phyloP scores from a whole-genome alignment of 2,888 invertebrate species.

The Caenorhabditis wallacei region DNA sequence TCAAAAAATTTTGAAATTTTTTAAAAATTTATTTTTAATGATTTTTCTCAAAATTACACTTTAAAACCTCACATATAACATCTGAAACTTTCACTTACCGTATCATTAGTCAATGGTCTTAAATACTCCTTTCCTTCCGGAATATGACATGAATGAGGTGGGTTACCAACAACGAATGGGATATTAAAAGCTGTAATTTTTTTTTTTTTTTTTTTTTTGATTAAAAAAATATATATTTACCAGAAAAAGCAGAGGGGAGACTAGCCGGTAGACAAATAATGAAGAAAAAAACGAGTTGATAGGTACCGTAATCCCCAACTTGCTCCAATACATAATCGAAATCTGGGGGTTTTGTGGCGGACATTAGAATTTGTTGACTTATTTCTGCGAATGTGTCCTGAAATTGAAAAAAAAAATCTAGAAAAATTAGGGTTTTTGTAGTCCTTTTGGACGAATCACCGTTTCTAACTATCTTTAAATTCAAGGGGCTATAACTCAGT shows the following conservation, averaged over 20 bases:
- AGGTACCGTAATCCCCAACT: conserved; percentile 78
- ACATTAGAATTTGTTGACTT: conserved; percentile 68
- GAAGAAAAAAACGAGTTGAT: conserved; percentile 78
- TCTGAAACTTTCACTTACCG: too few relatives aligned
- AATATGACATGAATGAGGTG: conserved; percentile 67
- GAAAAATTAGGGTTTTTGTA: too few relatives aligned
- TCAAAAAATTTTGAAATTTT: too few relatives aligned
- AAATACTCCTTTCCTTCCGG: conserved; percentile 62
- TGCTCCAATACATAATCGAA: conserved; percentile 70
- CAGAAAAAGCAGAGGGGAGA: conserved; percentile 77
- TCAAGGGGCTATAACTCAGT: too few relatives aligned
- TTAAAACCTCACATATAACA: too few relatives aligned
- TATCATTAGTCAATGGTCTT: conserved; percentile 63
- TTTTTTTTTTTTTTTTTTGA: background rate
- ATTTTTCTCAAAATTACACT: too few relatives aligned
- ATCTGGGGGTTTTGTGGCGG: conserved; percentile 67
- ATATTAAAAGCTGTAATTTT: conserved; percentile 65
- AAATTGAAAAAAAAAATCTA: conserved; percentile 14
- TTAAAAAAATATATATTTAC: conserved; percentile 15
- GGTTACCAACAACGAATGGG: conserved; percentile 75
- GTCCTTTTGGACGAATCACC: too few relatives aligned
- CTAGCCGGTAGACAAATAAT: conserved; percentile 80
- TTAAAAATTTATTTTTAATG: too few relatives aligned
- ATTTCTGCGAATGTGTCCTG: conserved; percentile 72
- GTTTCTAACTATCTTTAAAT: too few relatives aligned